Conservation (phyloP, 2,797 vertebrate genomes). For the Pseudomugil gertrudae region DNA sequence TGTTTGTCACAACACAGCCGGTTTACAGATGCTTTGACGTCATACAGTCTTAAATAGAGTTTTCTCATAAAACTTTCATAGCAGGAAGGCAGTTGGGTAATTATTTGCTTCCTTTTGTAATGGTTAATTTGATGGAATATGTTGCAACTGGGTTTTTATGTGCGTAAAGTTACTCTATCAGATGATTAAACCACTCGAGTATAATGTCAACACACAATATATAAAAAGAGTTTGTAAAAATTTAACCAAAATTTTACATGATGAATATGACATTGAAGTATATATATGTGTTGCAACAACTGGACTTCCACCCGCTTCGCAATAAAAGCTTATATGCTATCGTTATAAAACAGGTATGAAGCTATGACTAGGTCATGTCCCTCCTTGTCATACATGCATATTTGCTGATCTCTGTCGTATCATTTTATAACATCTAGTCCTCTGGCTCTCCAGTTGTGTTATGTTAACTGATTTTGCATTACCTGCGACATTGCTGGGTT, state of each 20-base stretch:
- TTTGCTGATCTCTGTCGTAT: neutral
- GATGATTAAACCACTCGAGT: constrained; percentile 3
- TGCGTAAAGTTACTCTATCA: constrained; percentile 28
- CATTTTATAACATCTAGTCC: neutral
- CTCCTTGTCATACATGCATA: neutral
- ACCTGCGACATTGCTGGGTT: neutral
- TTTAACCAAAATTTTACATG: too few relatives aligned
- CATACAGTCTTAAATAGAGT: constrained; percentile 30
- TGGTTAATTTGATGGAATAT: constrained; percentile 11
- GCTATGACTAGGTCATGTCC: neutral
- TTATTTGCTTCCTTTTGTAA: constrained; percentile 11
- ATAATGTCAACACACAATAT: neutral
- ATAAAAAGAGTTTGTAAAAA: too few relatives aligned
- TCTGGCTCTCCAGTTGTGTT: neutral
- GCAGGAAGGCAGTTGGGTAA: too few relatives aligned
- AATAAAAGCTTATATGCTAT: too few relatives aligned
- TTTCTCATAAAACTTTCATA: constrained; percentile 10
- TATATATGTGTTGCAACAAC: too few relatives aligned
- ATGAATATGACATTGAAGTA: too few relatives aligned
- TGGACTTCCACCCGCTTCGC: too few relatives aligned
- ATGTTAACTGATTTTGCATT: neutral
- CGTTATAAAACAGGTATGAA: too few relatives aligned
- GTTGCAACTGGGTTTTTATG: too few relatives aligned
- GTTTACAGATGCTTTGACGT: constrained; percentile 31
- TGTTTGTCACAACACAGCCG: constrained; percentile 43